A percentile compares a stretch with the other conserved stretches of the same genome.
Evolutionary conservation across 2,113 vertebrate species (phyloP).

Genomic region (Ceuthmochares aereus): DNA sequence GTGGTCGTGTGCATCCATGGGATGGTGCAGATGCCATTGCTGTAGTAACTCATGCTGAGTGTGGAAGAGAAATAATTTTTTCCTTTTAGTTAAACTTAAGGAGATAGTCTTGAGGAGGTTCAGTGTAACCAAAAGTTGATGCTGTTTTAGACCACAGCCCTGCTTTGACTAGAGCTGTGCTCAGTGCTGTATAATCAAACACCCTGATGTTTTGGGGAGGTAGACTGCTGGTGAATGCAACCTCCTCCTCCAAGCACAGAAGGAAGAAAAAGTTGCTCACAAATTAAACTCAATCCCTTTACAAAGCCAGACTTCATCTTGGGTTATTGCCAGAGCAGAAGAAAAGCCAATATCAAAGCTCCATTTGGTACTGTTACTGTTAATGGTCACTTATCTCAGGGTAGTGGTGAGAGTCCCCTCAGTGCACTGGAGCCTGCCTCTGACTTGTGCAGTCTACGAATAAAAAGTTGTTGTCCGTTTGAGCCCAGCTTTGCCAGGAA

Average conservation of each 20-base stretch:
- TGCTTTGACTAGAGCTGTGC: background rate
- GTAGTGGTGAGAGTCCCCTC: rapidly evolving
- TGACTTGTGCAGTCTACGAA: rapidly evolving
- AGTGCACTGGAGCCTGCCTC: background rate
- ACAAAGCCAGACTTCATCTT: background rate
- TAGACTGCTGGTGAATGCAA: background rate
- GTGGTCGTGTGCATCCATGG: rapidly evolving
- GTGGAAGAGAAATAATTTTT: background rate
- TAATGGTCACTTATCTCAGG: background rate
- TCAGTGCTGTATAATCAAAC: background rate
- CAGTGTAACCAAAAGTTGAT: background rate
- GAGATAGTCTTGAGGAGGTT: too few relatives aligned
- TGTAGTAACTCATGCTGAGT: background rate
- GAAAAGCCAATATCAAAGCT: background rate
- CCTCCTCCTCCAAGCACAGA: background rate
- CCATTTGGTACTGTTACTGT: background rate
- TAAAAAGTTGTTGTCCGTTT: background rate
- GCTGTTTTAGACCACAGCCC: background rate
- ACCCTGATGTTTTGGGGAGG: rapidly evolving
- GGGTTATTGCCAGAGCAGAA: background rate
- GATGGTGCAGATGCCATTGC: rapidly evolving
- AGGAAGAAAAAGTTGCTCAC: rapidly evolving
- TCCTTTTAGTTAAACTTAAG: background rate
- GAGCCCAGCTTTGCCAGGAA: background rate
- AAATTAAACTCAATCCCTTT: background rate